A percentile compares a stretch with the other conserved stretches of the same genome.
Conservation (phyloP, 2,888 invertebrate genomes). For the Cylindroiulus punctatus region DNA sequence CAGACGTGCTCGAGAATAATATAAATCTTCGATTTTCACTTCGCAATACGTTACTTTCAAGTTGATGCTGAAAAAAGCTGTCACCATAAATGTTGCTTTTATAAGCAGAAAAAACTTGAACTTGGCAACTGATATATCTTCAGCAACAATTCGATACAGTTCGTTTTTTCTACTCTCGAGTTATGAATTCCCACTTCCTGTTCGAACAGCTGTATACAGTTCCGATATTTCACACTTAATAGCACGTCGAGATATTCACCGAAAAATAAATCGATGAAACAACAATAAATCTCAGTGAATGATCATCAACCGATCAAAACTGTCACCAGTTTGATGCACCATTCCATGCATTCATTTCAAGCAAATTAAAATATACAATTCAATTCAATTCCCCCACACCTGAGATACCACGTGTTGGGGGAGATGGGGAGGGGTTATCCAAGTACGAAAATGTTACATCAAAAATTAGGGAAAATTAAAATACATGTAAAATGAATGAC, state of each 20-base stretch:
- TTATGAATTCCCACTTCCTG: conserved; percentile 37
- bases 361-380: no score
- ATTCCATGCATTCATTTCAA: no score
- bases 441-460: no score
- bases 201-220: not conserved
- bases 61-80: conserved; percentile 5
- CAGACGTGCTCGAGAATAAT: not conserved
- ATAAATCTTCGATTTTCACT: conserved; percentile 38
- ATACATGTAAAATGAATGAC: no score
- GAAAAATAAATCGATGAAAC: conserved; percentile 21
- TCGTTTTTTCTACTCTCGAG: not conserved
- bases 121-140: conserved; percentile 2
- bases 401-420: no score
- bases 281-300: not conserved
- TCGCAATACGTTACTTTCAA: conserved; percentile 15
- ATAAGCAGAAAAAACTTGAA: conserved; percentile 16
- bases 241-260: conserved; percentile 26
- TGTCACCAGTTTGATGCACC: not conserved
- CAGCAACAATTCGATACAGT: conserved; percentile 17
- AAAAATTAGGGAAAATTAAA: no score
- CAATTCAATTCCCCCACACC: no score
- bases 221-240: conserved; percentile 5
- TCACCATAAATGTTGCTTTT: conserved; percentile 47
- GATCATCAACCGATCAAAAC: not conserved
- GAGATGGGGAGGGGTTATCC: no score